Conservation (phyloP, 2,113 vertebrate genomes). For the Xyrauchen texanus region DNA sequence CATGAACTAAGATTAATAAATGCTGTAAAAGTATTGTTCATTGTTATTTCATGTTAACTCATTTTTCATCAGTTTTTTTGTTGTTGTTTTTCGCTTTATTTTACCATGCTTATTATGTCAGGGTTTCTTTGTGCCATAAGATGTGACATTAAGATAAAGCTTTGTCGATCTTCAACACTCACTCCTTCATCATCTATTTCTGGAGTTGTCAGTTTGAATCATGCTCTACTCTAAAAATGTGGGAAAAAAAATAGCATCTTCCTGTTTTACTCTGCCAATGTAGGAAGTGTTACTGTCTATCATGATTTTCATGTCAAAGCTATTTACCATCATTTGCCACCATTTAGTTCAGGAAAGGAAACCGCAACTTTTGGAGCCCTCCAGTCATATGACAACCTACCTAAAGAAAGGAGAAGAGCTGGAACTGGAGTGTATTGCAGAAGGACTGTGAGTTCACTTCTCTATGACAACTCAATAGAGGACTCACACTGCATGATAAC, state of each 20-base stretch:
- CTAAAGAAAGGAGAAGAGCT: slow-evolving; percentile 83
- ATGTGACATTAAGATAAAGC: not conserved
- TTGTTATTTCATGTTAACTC: too few species aligned
- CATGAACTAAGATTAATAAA: too few species aligned
- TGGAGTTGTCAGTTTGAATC: too few species aligned
- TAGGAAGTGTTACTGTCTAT: not conserved
- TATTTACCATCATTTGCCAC: not conserved
- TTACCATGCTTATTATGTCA: too few species aligned
- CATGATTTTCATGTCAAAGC: not conserved
- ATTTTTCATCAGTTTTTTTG: too few species aligned
- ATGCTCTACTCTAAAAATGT: not conserved
- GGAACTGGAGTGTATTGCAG: slow-evolving; percentile 89
- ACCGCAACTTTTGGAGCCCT: slow-evolving; percentile 84
- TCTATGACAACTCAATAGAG: not conserved
- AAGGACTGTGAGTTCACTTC: slow-evolving; percentile 87
- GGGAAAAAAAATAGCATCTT: not conserved
- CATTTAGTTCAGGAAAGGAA: slow-evolving; percentile 67
- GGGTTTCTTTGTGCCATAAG: not conserved
- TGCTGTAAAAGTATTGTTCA: too few species aligned
- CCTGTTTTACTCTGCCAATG: not conserved
- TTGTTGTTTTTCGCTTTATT: too few species aligned
- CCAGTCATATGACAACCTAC: slow-evolving; percentile 76
- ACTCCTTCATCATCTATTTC: not conserved
- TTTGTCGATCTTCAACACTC: not conserved
- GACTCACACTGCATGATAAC: not conserved